Evolutionary conservation across 1,140 invertebrate genomes (phyloP), one percentile per base, ranked within the genome.

Genomic region (Adoxophyes honmai): DNA sequence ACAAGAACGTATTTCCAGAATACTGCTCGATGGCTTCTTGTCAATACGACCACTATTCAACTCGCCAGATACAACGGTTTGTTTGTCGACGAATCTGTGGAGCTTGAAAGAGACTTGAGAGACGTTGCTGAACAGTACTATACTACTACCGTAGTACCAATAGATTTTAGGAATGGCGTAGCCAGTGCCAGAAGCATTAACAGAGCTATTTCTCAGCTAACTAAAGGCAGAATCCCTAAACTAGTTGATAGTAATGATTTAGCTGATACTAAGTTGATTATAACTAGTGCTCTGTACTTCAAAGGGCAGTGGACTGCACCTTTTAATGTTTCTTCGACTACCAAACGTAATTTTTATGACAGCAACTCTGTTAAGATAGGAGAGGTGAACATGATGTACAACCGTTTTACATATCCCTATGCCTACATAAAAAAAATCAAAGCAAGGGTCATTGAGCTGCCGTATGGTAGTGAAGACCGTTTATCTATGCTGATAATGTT

Each of bases 281-380:
- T 97, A 13, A 92, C 94, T 0, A 96, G 95, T 68, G 93, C 93
- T 0, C 80, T 97, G 13, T 96, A 94, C 73, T 97, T 98, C 84
- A 96, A 95, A 88, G 96, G 95, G 9, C 85, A 90, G 28, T 98
- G 96, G 96, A 90, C 91, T 48, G 83, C 91, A 4, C 91, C 93
- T 0, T 97, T 98, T 67, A 92, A 96, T 70, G 66, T 70, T n/a
- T 76, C 86, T 0, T 70, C 66, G 0, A 97, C 96, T n/a, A 68
- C 63, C 14, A 75, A 65, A 57, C 80, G 88, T 51, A 62, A 81
- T 0, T 93, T 93, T 60, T 91, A 83, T 52, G 84, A 91, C 59
- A 90, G 91, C 39, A 70, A 81, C 10, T 89, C 86, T 5, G 75
- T 81, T 1, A 68, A 77, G 55, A 75, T 92, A 7, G 90, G 90